Base-by-base conservation (phyloP, 1,140 invertebrate species). In the Drosophila sproati region DNA sequence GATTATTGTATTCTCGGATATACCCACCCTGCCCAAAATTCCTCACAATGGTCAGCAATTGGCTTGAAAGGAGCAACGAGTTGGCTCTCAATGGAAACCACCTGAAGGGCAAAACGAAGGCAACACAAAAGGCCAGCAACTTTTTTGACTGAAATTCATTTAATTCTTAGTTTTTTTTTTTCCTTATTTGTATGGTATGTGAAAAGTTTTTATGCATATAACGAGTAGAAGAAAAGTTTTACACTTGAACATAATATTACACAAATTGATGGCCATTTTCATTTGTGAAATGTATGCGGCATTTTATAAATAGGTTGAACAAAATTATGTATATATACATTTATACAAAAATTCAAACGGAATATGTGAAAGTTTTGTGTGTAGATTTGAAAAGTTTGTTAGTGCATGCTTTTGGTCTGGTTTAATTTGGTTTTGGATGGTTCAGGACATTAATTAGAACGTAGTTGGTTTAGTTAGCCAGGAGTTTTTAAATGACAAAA, bases 241-340 rank as follows among this genome's bases (percentile, higher is more conserved):
- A 69, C 78, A 75, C 81, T 87, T 71, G 54, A 63, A 72, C 62
- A 88, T 74, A 88, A 88, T 80, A 87, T 67, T 74, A 87, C 63
- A 72, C 67, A 83, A 87, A 78, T 87, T 88, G 77, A 69, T 83
- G 74, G 77, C 70, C 69, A 80, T 87, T 88, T 88, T 63, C 71
- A 80, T 70, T 80, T 80, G 63, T 75, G 68, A 74, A 73, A 68
- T 59, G 39, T 47, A 71, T 75, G 48, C 51, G 59, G 31, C 5
- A 57, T 52, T 50, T 72, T 67, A 54, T 54, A 45, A 61, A 69
- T 60, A 74, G 59, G 51, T 4, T 73, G 48, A 47, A 32, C 29
- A 60, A 54, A 68, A 48, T 20, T 43, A 61, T 61, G 50, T 55
- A 48, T 28, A 20, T 35, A 7, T 57, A 72, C 37, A 43, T 37